Base-by-base conservation (phyloP, 2,888 invertebrate species). In the Boloria selene region DNA sequence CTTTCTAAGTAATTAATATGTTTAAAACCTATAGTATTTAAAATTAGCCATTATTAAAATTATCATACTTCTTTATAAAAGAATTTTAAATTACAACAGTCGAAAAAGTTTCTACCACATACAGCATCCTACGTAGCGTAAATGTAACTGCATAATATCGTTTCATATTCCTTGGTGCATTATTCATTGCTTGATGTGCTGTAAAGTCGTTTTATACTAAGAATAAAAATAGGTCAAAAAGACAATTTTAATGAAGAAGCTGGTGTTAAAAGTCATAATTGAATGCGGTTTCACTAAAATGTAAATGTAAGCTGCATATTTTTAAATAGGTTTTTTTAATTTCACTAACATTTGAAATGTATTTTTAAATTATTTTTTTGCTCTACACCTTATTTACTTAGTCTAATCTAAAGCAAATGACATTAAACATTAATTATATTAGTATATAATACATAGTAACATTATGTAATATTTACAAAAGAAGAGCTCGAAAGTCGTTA, bases 271-370 rank as follows among this genome's bases (percentile, higher is more conserved):
- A 47, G 22, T 26, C 56, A 45, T 56, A 45, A 56, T 56, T 56
- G 56, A 56, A 56, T 45, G 16, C 45, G 45, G 16, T 45, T 52
- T 52, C 26, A 50, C 51, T 17, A 38, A 52, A 38, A 59, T 59
- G 45, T 59, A 63, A 70, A 65, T 64, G 53, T 56, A 70, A 70
- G 71, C 68, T 75, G 74, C 49, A 49, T 31, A 31, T 59, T 38
- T 50, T n/a, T 38, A 14, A 1, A 58, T 17, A 26, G 26, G 10
- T 49, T 59, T 49, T 44, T 45, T 45, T n/a, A 56, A 2, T 45
- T 22, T 56, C 22, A 0, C 0, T 4, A 45, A 56, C 45, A 38
- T 6, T 7, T 16, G 22, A 44, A 45, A 45, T 45, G 16, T 13
- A 4, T 1, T 22, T 52, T 53, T 5, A 45, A 45, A 45, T 5